Percentiles rank a stretch among this genome's conserved stretches.
Evolutionary conservation across 2,113 vertebrate genomes (phyloP).

Genomic region (Mionectes macconnelli): DNA sequence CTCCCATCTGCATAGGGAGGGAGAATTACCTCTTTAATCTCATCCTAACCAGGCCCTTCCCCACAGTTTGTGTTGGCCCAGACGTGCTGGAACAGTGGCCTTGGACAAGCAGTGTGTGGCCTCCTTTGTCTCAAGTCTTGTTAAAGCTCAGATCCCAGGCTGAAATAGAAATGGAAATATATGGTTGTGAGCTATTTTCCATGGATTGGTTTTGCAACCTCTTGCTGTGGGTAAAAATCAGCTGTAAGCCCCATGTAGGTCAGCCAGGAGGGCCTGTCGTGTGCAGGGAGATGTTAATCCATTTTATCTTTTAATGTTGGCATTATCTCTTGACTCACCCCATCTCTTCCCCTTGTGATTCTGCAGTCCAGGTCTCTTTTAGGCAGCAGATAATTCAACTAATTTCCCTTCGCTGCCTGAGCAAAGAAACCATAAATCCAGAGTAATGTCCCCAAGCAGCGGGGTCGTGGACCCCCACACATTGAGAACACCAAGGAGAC

Average conservation of each 20-base stretch:
- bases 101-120: not conserved
- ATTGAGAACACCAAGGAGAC: not conserved
- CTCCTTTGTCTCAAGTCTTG: not conserved
- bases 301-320: slow-evolving; percentile 63
- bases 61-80: not conserved
- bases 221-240: not conserved
- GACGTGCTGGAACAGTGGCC: not conserved
- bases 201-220: not conserved
- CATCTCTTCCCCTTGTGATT: not conserved
- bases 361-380: not conserved
- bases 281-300: slow-evolving; percentile 41
- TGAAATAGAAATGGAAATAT: not conserved
- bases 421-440: not conserved
- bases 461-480: not conserved
- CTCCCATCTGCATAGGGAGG: slow-evolving; percentile 13
- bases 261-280: not conserved
- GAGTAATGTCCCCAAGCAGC: not conserved
- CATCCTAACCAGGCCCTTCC: slow-evolving; percentile 12
- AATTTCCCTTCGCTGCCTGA: not conserved
- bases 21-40: slow-evolving; percentile 56
- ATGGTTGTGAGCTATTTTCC: not conserved
- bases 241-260: not conserved
- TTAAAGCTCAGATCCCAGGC: not conserved
- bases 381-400: not conserved
- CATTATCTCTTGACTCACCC: slow-evolving; percentile 46